Percentiles rank a stretch among this genome's conserved stretches.
These are phyloP conservation scores for Darevskia mixta DNA, from an alignment of 2,797 vertebrate genomes.

Conservation along the genomic window DNA sequence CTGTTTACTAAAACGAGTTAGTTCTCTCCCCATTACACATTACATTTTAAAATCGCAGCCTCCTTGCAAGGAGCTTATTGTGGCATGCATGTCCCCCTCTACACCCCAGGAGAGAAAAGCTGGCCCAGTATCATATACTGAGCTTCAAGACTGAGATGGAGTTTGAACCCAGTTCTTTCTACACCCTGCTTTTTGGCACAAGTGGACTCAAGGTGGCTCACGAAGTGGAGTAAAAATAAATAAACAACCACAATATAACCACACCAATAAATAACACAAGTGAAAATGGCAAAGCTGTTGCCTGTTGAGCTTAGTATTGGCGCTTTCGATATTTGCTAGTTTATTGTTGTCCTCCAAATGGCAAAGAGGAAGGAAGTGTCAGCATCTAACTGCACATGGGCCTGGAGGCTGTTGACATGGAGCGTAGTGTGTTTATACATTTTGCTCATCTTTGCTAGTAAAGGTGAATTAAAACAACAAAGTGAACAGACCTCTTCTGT, in stretches of 20 bases:
- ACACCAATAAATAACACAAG: not conserved
- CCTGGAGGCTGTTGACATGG: constrained; percentile 63
- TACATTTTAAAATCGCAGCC: not conserved
- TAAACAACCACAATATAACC: not conserved
- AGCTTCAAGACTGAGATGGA: not conserved
- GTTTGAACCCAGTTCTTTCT: not conserved
- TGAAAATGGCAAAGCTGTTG: not conserved
- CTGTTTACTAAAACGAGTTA: not conserved
- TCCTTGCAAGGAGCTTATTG: not conserved
- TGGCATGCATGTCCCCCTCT: not conserved
- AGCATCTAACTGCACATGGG: constrained; percentile 33
- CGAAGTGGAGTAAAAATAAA: not conserved
- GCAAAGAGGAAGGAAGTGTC: constrained; percentile 8
- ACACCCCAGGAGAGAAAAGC: not conserved
- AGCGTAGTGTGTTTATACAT: constrained; percentile 49
- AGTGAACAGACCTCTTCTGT: constrained; percentile 67
- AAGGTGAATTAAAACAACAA: constrained; percentile 71
- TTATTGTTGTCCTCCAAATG: not conserved
- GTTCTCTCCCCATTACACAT: not conserved
- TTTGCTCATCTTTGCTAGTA: constrained; percentile 70
- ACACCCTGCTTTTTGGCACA: not conserved
- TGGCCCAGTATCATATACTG: not conserved
- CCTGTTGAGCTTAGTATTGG: constrained; percentile 27
- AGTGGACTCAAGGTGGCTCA: not conserved
- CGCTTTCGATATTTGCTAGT: constrained; percentile 36